Evolutionary conservation across 1,140 invertebrate genomes (phyloP), one percentile per base, ranked within the genome.

Genomic region (Trichogramma pretiosum): DNA sequence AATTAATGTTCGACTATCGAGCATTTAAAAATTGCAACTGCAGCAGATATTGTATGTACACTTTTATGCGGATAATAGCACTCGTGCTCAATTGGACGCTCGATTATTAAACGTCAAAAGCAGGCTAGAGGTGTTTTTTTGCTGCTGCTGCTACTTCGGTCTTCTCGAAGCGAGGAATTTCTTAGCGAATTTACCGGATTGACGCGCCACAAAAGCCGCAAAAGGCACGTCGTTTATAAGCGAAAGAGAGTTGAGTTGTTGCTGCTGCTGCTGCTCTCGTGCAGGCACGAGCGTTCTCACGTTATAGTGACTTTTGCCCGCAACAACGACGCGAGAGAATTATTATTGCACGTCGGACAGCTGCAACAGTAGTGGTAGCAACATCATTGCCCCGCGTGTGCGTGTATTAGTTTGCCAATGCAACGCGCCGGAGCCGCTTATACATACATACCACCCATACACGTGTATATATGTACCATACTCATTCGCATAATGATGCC

Each of bases 131-230:
- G 18, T 24, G 39, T 47, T 41, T 24, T 42, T 34, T 33, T 34
- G n/a, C n/a, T 24, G 3, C 24, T 26, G n/a, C n/a, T n/a, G n/a
- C n/a, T n/a, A n/a, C n/a, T n/a, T n/a, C n/a, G n/a, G n/a, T n/a
- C n/a, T n/a, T n/a, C n/a, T 28, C 33, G 10, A 21, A n/a, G 19
- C 17, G 13, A 32, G 24, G 48, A 50, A 50, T 50, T 46, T 46
- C 48, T 46, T 46, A 46, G 11, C n/a, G n/a, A n/a, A 32, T 46
- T 46, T 41, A 35, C n/a, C 43, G 48, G 37, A 34, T 44, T 26
- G 38, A 41, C 37, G 48, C 28, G 48, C 36, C 48, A 22, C 42
- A 45, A 50, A 50, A 51, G 43, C 49, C 49, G 14, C 49, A 46
- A 30, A n/a, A 39, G 32, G 17, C 24, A 36, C 28, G 40, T 38